A percentile compares a stretch with the other conserved stretches of the same genome.
Conservation (phyloP, 2,888 invertebrate species). For the Plusia festucae region DNA sequence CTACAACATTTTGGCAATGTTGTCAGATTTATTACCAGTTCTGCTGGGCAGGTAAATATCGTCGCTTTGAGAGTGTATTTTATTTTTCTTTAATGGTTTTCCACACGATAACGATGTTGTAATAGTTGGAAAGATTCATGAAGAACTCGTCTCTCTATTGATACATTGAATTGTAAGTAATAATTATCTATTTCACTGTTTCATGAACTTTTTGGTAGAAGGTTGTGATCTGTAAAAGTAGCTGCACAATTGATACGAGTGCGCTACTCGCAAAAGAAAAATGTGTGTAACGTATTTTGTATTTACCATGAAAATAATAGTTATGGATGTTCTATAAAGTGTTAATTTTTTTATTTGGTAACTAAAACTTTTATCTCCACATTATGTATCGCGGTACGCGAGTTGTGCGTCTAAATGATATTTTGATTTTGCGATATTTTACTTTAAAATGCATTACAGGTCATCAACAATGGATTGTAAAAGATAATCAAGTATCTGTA, state of each 20-base stretch:
- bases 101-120: slow-evolving; percentile 72
- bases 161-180: slow-evolving; percentile 74
- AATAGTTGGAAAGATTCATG: slow-evolving; percentile 69
- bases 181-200: slow-evolving; percentile 74
- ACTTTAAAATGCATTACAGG: slow-evolving; percentile 85
- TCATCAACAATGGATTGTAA: slow-evolving; percentile 78
- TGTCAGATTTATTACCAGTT: slow-evolving; percentile 87
- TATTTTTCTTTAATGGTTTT: slow-evolving; percentile 84
- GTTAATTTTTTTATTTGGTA: slow-evolving; percentile 38
- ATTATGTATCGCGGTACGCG: slow-evolving; percentile 55
- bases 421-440: slow-evolving; percentile 80
- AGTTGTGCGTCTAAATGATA: slow-evolving; percentile 68
- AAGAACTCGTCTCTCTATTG: slow-evolving; percentile 64
- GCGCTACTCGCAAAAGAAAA: slow-evolving; percentile 82
- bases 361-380: slow-evolving; percentile 60
- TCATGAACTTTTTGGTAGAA: slow-evolving; percentile 85
- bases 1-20: slow-evolving; percentile 81
- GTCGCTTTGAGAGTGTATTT: slow-evolving; percentile 79
- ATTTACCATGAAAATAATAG: slow-evolving; percentile 40
- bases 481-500: slow-evolving; percentile 80
- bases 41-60: slow-evolving; percentile 86
- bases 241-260: slow-evolving; percentile 84
- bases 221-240: slow-evolving; percentile 88
- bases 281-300: slow-evolving; percentile 66
- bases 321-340: slow-evolving; percentile 41